Evolutionary conservation across 2,797 vertebrate genomes (phyloP).

Genomic region (Gymnodraco acuticeps): DNA sequence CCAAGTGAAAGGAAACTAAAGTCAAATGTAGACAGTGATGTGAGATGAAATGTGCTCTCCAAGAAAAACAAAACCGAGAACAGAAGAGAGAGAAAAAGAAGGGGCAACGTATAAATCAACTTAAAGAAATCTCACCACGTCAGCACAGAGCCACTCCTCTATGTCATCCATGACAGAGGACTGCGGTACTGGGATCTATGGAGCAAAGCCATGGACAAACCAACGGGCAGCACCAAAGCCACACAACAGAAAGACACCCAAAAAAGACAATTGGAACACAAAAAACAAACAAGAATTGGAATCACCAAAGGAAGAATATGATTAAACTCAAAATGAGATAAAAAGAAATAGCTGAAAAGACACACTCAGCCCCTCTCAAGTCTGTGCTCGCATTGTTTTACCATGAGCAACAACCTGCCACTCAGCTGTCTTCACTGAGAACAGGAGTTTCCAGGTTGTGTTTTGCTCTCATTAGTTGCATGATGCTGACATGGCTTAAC

Average conservation of each 20-base stretch:
- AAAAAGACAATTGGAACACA: constrained; percentile 50
- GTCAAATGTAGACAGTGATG: constrained; percentile 29
- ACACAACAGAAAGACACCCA: constrained; percentile 77
- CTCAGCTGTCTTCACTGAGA: constrained; percentile 34
- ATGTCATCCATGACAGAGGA: constrained; percentile 99
- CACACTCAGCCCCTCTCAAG: constrained; percentile 36
- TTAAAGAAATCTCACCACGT: constrained; percentile 97
- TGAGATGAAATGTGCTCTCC: constrained; percentile 46
- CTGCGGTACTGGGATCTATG: constrained; percentile 98
- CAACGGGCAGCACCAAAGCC: constrained; percentile 74
- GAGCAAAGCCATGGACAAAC: constrained; percentile 89
- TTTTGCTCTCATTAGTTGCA: constrained; percentile 61
- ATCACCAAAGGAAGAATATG: constrained; percentile 74
- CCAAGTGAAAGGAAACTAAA: constrained; percentile 49
- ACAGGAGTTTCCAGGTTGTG: constrained; percentile 54
- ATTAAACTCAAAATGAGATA: constrained; percentile 55
- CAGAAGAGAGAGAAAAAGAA: constrained; percentile 37
- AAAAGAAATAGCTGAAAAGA: constrained; percentile 25
- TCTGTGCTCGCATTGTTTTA: constrained; percentile 42
- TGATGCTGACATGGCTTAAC: constrained; percentile 62
- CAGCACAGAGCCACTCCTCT: constrained; percentile 99
- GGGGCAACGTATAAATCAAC: constrained; percentile 78
- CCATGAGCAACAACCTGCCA: constrained; percentile 20
- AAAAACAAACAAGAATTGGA: constrained; percentile 71
- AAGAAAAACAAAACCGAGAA: constrained; percentile 12